Evolutionary conservation across 2,888 invertebrate species (phyloP), one percentile per base, ranked within the genome.

Genomic region (Catocala nupta): DNA sequence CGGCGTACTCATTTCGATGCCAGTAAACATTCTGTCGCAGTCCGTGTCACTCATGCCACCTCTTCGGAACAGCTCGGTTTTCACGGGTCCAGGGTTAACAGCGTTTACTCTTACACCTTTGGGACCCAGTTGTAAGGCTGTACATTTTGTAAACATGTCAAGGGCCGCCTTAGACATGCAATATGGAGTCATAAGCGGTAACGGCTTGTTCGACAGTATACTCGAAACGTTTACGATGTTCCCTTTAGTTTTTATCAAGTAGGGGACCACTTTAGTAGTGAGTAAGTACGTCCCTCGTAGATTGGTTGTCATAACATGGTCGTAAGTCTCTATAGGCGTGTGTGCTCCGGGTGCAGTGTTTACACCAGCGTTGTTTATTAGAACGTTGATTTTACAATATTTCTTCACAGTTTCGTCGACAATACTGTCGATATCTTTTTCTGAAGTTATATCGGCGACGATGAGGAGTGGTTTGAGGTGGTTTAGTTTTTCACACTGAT

Each of bases 161-260:
- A 91, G 68, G 1, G 89, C 91, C 1, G 91, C 90, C 77, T 92
- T 92, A 0, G 90, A 88, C 84, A 92, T 90, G 67, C 88, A 89
- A 67, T 92, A 92, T 0, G 89, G 82, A 25, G 82, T 80, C 83
- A 89, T 82, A 11, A 78, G 60, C 0, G 87, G 78, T 16, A 87
- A 55, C 0, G 91, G 84, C 59, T 82, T 84, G 1, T 71, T 80
- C 10, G 90, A 84, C 6, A 89, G 60, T 42, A 90, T 75, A 68
- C 92, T 90, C 1, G 92, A 92, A 42, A 92, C 70, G 44, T 90
- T 91, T 9, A 92, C 83, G 50, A 92, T 82, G 65, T 87, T 90
- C 6, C 92, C 92, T 76, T 85, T 87, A 4, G 83, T 83, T 68
- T 84, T 73, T 39, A 84, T 71, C 48, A 92, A 77, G 65, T 86